Evolutionary conservation across 2,113 vertebrate species (phyloP), one percentile per base, ranked within the genome.

Genomic region (Atherinomorus stipes): DNA sequence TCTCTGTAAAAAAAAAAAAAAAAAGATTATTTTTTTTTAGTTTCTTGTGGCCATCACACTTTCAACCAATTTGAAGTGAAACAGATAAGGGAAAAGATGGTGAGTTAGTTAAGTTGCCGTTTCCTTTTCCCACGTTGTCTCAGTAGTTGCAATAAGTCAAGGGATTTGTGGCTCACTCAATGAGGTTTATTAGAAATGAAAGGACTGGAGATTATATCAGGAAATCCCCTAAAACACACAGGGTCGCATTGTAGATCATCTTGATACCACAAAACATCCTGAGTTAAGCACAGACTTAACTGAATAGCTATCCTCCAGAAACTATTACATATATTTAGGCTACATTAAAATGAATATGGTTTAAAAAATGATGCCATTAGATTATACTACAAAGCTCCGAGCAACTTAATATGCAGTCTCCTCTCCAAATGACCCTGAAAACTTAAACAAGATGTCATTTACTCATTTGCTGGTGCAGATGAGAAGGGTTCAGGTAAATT

Each of bases 131-230:
- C 80, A 87, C 50, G 74, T 68, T 12, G 54, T 64, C 65, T 73
- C 51, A 52, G n/a, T 15, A 50, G 71, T 62, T 70, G 25, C 52
- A 52, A 45, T 72, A 84, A 88, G 28, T 64, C 21, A 0, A 22
- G 59, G 72, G 78, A 88, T 89, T 83, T 83, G 76, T 45, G 76
- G 50, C 72, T 52, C 65, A 56, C 13, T 77, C 71, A 86, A 51
- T 38, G 64, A 51, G 54, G 75, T 61, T 90, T 63, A 87, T 80
- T 82, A 85, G 73, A 58, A 80, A 79, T 79, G 70, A 88, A 89
- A 88, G 75, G 61, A 67, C 66, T 42, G 63, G 70, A 85, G 78
- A 81, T 88, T 85, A 85, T 18, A 80, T 76, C 80, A 83, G 86
- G 85, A 88, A 90, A 88, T 88, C 84, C 86, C 63, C 54, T 56